Percentiles rank a stretch among this genome's conserved stretches.
These are phyloP conservation scores for Neodiprion lecontei DNA, from an alignment of 1,140 invertebrate genomes.

Conservation along the genomic window DNA sequence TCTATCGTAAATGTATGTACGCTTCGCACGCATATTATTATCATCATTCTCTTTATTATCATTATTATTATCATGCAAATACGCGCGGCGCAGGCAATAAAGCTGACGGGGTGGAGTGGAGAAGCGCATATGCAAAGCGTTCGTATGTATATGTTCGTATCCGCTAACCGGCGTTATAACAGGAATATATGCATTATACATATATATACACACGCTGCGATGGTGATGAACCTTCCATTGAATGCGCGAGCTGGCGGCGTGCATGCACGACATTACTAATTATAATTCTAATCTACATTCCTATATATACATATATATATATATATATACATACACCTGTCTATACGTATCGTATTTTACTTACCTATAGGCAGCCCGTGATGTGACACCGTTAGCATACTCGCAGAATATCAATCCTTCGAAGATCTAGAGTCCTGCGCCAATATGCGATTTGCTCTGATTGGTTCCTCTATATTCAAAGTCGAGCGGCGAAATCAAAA, in stretches of 20 bases:
- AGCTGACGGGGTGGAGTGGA: not conserved
- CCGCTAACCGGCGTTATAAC: conserved; percentile 52
- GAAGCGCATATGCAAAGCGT: conserved; percentile 55
- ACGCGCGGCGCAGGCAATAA: conserved; percentile 30
- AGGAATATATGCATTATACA: conserved; percentile 41
- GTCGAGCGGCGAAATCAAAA: too few species aligned
- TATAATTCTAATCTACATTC: conserved; percentile 31
- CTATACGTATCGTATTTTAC: too few species aligned
- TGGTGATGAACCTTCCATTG: conserved; percentile 56
- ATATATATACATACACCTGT: too few species aligned
- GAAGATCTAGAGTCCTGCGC: too few species aligned
- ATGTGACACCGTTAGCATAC: too few species aligned
- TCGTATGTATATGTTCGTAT: conserved; percentile 18
- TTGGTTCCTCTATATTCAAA: too few species aligned
- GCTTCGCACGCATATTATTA: conserved; percentile 44
- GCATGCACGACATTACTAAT: conserved; percentile 54
- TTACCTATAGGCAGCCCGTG: too few species aligned
- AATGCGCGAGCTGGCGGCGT: conserved; percentile 43
- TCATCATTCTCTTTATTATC: conserved; percentile 2
- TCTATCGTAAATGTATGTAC: conserved; percentile 16
- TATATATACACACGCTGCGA: conserved; percentile 16
- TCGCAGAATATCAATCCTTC: too few species aligned
- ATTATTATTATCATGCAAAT: conserved; percentile 51
- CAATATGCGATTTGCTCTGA: too few species aligned
- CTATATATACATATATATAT: too few species aligned